phyloP scores from a whole-genome alignment of 1,140 invertebrate species.

The Drosophila repleta region DNA sequence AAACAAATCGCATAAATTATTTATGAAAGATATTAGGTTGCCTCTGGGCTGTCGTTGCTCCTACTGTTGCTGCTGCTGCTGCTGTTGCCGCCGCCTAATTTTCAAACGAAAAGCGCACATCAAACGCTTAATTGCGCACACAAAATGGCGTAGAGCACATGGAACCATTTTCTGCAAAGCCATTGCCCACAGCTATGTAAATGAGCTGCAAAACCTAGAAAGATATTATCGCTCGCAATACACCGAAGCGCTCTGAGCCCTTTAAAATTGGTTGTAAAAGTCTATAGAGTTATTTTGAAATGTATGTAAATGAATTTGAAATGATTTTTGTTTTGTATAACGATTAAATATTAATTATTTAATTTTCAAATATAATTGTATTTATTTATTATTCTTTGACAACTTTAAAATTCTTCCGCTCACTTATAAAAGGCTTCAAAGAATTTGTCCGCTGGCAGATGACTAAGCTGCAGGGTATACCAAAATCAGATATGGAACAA shows the following conservation, averaged over 20 bases:
- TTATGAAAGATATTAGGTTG: slow-evolving; percentile 41
- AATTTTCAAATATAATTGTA: no score
- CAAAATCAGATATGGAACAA: slow-evolving; percentile 39
- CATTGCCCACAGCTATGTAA: slow-evolving; percentile 38
- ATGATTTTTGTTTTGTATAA: no score
- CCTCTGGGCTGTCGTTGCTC: slow-evolving; percentile 14
- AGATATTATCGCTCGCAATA: not conserved
- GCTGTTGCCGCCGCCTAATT: slow-evolving; percentile 28
- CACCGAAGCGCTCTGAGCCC: slow-evolving; percentile 20
- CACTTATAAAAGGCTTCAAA: not conserved
- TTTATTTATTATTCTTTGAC: no score
- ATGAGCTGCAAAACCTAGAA: slow-evolving; percentile 2
- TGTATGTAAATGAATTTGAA: not conserved
- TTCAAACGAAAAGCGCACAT: slow-evolving; percentile 52
- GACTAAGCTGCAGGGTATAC: slow-evolving; percentile 24
- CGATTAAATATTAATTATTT: no score
- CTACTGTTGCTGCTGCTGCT: not conserved
- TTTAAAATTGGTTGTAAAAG: not conserved
- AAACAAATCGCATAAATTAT: slow-evolving; percentile 56
- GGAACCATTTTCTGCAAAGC: slow-evolving; percentile 33
- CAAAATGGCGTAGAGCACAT: slow-evolving; percentile 47
- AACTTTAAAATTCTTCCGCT: no score
- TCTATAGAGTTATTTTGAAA: not conserved
- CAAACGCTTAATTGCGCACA: slow-evolving; percentile 53
- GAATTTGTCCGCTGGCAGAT: not conserved